Evolutionary conservation across 2,113 vertebrate genomes (phyloP).

Genomic region (Coptodon bakossiorum): DNA sequence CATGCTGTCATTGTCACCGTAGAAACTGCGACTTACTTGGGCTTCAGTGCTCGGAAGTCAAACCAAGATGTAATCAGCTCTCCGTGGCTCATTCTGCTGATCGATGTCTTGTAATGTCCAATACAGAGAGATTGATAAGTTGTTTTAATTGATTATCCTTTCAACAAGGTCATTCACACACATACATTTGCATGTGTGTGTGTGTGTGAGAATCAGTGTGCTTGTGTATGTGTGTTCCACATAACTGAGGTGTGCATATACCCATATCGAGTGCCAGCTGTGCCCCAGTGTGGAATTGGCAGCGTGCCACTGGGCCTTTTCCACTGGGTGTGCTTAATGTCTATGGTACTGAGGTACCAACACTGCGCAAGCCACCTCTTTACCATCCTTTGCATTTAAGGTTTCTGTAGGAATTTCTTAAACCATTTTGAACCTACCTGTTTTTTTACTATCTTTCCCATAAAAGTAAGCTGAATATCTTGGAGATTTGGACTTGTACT

Average conservation of each 20-base stretch:
- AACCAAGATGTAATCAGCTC: neutral
- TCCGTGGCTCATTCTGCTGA: neutral
- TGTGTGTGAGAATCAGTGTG: neutral
- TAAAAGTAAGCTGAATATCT: neutral
- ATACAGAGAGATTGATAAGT: slow-evolving; percentile 59
- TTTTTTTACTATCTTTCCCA: neutral
- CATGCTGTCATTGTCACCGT: neutral
- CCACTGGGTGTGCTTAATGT: slow-evolving; percentile 66
- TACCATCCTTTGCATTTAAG: neutral
- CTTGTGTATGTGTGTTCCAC: slow-evolving; percentile 55
- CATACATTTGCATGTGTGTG: slow-evolving; percentile 15
- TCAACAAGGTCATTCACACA: slow-evolving; percentile 68
- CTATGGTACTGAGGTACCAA: slow-evolving; percentile 45
- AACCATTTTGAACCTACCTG: neutral
- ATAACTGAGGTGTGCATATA: slow-evolving; percentile 68
- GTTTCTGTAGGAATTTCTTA: slow-evolving; percentile 3
- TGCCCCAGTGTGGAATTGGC: slow-evolving; percentile 65
- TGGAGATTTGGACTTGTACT: neutral
- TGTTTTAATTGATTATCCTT: slow-evolving; percentile 66
- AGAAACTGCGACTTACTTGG: neutral
- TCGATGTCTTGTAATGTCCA: slow-evolving; percentile 48
- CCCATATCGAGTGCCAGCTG: slow-evolving; percentile 72
- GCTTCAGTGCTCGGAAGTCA: neutral
- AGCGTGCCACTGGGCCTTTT: slow-evolving; percentile 62
- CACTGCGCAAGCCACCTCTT: neutral